Conservation (phyloP, 1,140 invertebrate genomes). For the Dendrolimus kikuchii region DNA sequence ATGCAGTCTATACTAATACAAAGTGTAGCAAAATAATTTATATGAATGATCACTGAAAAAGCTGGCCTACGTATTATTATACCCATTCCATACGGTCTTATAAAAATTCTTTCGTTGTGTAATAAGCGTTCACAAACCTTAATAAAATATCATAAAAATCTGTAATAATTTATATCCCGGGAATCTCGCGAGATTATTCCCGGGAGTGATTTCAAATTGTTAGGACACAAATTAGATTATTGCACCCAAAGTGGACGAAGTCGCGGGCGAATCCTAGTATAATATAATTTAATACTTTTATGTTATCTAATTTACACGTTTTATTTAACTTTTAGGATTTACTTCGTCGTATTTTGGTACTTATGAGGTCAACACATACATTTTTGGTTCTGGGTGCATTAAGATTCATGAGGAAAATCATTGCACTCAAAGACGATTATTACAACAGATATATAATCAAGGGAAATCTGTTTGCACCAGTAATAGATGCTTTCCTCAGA, state of each 20-base stretch:
- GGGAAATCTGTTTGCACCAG: slow-evolving; percentile 94
- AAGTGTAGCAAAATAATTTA: no score
- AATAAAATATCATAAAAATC: no score
- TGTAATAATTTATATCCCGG: no score
- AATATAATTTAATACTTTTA: slow-evolving; percentile 2
- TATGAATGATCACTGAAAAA: no score
- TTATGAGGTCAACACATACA: slow-evolving; percentile 98
- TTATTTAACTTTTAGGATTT: slow-evolving; percentile 77
- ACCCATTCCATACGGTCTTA: no score
- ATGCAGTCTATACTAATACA: no score
- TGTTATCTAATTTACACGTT: slow-evolving; percentile 1
- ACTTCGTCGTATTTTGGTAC: slow-evolving; percentile 92
- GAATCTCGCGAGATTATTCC: neutral
- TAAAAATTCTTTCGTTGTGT: no score
- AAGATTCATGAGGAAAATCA: slow-evolving; percentile 96
- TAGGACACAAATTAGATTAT: slow-evolving; percentile 1
- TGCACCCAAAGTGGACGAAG: neutral
- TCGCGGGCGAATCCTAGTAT: neutral
- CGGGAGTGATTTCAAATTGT: neutral
- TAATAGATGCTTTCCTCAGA: slow-evolving; percentile 95
- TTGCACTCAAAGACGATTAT: slow-evolving; percentile 98
- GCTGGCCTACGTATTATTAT: no score
- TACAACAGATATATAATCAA: slow-evolving; percentile 97
- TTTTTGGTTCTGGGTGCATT: slow-evolving; percentile 97
- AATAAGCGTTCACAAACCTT: no score